These are phyloP conservation scores for Macrostomum cliftonense DNA, from an alignment of 2,888 invertebrate species.

Conservation along the genomic window DNA sequence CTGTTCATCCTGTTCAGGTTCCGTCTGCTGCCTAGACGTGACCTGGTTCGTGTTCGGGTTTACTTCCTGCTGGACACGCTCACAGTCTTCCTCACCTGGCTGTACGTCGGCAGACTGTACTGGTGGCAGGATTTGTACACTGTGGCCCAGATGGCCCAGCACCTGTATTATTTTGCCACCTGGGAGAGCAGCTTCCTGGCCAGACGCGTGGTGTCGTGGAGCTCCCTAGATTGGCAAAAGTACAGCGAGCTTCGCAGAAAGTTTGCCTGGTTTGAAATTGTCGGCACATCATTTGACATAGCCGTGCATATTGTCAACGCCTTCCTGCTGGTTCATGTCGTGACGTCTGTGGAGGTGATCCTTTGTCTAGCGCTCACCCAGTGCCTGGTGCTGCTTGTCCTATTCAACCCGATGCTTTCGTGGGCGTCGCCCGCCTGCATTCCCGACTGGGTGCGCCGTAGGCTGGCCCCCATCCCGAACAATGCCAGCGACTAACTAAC, in stretches of 20 bases:
- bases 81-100: conserved; percentile 20
- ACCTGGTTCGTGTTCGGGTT: conserved; percentile 20
- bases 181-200: conserved; percentile 23
- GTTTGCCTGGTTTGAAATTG: conserved; percentile 19
- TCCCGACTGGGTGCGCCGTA: conserved; percentile 21
- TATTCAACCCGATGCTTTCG: conserved; percentile 20
- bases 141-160: conserved; percentile 19
- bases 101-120: conserved; percentile 19
- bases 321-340: conserved; percentile 17
- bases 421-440: conserved; percentile 20
- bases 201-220: conserved; percentile 26
- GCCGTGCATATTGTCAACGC: conserved; percentile 20
- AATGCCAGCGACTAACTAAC: no score
- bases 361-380: conserved; percentile 14
- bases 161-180: conserved; percentile 21
- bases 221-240: conserved; percentile 23
- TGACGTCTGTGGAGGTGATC: conserved; percentile 17
- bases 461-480: conserved; percentile 15
- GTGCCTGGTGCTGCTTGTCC: conserved; percentile 13
- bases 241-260: conserved; percentile 11
- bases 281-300: conserved; percentile 23
- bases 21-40: conserved; percentile 23
- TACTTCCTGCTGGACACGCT: conserved; percentile 24
- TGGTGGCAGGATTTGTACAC: conserved; percentile 18
- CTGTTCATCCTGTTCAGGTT: conserved; percentile 20